A percentile compares a stretch with the other conserved stretches of the same genome.
These are phyloP conservation scores for Otus sunia DNA, from an alignment of 2,113 vertebrate species.

Conservation along the genomic window DNA sequence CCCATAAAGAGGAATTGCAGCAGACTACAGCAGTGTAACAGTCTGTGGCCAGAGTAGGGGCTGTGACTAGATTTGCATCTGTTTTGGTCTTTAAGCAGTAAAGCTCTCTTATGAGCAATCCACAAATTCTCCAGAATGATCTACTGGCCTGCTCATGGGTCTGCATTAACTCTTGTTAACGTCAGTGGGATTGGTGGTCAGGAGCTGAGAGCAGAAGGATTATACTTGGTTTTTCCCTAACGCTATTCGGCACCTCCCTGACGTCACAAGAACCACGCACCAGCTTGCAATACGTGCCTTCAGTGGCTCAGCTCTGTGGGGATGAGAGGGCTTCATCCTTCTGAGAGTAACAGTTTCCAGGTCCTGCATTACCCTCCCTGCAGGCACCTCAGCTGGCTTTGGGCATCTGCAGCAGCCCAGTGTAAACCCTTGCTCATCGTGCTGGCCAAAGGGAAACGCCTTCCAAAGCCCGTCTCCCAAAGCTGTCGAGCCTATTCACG, in stretches of 20 bases:
- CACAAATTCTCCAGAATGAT: background rate
- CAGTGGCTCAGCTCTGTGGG: background rate
- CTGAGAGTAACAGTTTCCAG: background rate
- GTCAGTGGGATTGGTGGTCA: rapidly evolving
- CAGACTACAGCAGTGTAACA: background rate
- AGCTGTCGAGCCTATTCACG: background rate
- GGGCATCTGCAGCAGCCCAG: background rate
- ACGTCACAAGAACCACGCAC: rapidly evolving
- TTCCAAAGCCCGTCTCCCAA: background rate
- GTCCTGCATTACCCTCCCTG: background rate
- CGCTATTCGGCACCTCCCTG: background rate
- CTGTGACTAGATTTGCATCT: background rate
- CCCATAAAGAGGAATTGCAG: background rate
- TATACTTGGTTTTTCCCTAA: background rate
- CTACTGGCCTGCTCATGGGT: background rate
- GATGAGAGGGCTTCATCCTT: background rate
- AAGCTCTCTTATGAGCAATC: background rate
- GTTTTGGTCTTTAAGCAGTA: background rate
- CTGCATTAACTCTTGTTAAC: background rate
- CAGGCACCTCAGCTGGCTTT: background rate
- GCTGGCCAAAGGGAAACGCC: background rate
- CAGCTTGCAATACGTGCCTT: background rate
- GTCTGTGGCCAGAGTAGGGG: background rate
- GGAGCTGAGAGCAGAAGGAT: background rate
- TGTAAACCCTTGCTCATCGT: background rate